phyloP scores from a whole-genome alignment of 2,797 vertebrate genomes.

The Clarias fuscus region DNA sequence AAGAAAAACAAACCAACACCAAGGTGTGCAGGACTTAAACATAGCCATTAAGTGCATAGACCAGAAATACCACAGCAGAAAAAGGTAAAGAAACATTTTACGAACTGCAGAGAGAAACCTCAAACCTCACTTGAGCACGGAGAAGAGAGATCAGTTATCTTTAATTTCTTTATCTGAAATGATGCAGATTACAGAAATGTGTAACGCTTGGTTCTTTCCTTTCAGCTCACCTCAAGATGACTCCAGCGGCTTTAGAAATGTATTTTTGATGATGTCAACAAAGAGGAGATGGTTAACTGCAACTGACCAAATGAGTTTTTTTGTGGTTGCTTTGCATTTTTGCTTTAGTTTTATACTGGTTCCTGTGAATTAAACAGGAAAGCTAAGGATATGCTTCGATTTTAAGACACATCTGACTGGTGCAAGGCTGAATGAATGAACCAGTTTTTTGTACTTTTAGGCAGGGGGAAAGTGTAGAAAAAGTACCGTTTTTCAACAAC shows the following conservation, averaged over 20 bases:
- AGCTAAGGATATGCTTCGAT: conserved; percentile 54
- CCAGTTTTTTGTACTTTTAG: not conserved
- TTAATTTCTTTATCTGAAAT: not conserved
- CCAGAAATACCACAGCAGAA: not conserved
- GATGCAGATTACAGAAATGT: not conserved
- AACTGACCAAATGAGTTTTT: conserved; percentile 69
- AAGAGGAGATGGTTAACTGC: conserved; percentile 58
- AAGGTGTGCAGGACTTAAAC: not conserved
- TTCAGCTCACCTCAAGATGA: not conserved
- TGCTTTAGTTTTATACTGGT: conserved; percentile 69
- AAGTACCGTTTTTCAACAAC: not conserved
- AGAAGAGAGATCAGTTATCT: not conserved
- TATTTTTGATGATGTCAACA: conserved; percentile 47
- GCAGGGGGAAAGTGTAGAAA: not conserved
- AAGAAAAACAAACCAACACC: not conserved
- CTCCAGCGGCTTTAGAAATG: not conserved
- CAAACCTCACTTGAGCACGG: not conserved
- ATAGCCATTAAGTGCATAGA: not conserved
- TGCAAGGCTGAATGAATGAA: not conserved
- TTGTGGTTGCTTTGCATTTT: conserved; percentile 70
- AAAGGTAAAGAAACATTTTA: not conserved
- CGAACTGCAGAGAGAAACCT: not conserved
- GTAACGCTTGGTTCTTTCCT: not conserved
- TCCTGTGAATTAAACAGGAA: conserved; percentile 69
- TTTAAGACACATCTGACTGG: conserved; percentile 19